Evolutionary conservation across 2,888 invertebrate species (phyloP).

Genomic region (Epicampocera succincta): DNA sequence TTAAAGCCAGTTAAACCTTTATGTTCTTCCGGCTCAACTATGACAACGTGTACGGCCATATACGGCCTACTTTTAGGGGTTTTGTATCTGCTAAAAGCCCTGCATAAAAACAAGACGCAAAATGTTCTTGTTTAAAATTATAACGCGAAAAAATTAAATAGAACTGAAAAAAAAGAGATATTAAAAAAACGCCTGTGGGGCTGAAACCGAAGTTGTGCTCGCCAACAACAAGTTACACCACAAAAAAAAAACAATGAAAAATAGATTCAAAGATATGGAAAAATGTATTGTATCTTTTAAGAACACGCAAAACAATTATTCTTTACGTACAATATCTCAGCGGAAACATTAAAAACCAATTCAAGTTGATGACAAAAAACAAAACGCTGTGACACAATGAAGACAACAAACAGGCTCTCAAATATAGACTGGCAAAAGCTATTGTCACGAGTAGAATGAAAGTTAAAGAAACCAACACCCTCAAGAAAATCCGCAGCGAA

Average conservation of each 20-base stretch:
- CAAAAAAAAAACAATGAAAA: slow-evolving; percentile 33
- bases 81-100: too few relatives aligned
- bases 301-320: slow-evolving; percentile 81
- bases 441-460: slow-evolving; percentile 25
- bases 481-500: slow-evolving; percentile 15
- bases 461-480: slow-evolving; percentile 51
- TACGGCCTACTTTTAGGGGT: too few relatives aligned
- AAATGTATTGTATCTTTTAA: slow-evolving; percentile 24
- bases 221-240: neutral
- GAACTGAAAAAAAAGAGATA: neutral
- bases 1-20: too few relatives aligned
- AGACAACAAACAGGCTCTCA: slow-evolving; percentile 35
- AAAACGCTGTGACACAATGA: slow-evolving; percentile 64
- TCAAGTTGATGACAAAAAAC: slow-evolving; percentile 80
- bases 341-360: slow-evolving; percentile 82
- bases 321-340: slow-evolving; percentile 82
- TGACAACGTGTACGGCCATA: too few relatives aligned
- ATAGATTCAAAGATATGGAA: too few relatives aligned
- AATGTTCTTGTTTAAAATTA: too few relatives aligned
- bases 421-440: slow-evolving; percentile 42
- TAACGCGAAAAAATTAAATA: too few relatives aligned
- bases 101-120: too few relatives aligned
- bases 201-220: slow-evolving; percentile 21
- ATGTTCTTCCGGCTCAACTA: too few relatives aligned
- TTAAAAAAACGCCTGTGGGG: slow-evolving; percentile 68